Evolutionary conservation across 2,113 vertebrate species (phyloP), one percentile per base, ranked within the genome.

Genomic region (Plecturocebus donacophilus): DNA sequence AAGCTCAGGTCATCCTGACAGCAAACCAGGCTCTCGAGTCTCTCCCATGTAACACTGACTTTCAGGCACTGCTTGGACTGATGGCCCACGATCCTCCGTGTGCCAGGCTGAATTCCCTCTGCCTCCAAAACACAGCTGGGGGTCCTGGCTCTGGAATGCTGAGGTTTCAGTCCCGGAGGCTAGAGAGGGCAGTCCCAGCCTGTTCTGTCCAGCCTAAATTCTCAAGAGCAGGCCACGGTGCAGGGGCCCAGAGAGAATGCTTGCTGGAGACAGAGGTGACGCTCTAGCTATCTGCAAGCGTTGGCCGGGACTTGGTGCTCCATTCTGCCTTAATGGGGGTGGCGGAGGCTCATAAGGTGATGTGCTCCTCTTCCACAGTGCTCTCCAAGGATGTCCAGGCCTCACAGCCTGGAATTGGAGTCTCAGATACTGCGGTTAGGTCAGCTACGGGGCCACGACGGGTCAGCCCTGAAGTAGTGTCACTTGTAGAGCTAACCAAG

Each of bases 401-500:
- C 64, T 66, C 87, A n/a, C 5, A 21, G 32, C 23, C 76, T 0
- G 64, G 58, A 73, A 68, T 1, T 19, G 3, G n/a, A 27, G 87
- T 79, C 13, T 11, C 61, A 75, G 4, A 14, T 21, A 52, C 42
- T 79, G 71, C 20, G 2, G 2, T 45, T 32, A 5, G 8, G 5
- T 80, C 21, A 1, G 8, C 38, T 66, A 38, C 1, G 3, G 27
- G 82, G 85, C 21, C 54, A 14, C 12, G 3, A 20, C 0, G 6
- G 87, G 79, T 94, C 85, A 52, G 17, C 66, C 32, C 32, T 0
- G 14, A 86, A 71, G 35, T 58, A 25, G 3, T 35, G 64, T 77
- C 86, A 92, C 75, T 92, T 8, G 2, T 58, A 35, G 68, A 96
- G 76, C n/a, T 68, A 92, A 94, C 90, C 81, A 84, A 95, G 81